Conservation (phyloP, 2,797 vertebrate species). For the Neoniphon sammara region DNA sequence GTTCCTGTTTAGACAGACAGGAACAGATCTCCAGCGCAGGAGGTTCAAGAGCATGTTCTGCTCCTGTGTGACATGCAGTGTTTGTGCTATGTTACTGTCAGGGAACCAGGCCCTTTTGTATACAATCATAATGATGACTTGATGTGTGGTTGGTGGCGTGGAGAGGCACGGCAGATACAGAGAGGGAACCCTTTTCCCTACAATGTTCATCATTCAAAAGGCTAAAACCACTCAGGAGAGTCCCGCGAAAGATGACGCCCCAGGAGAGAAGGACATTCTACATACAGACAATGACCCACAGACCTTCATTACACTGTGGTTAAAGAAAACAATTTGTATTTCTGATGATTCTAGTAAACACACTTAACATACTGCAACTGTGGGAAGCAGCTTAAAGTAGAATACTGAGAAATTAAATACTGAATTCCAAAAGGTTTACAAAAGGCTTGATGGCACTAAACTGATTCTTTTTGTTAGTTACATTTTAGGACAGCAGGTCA, state of each 20-base stretch:
- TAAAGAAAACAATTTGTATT: too few relatives aligned
- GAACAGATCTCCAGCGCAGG: background rate
- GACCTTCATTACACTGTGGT: too few relatives aligned
- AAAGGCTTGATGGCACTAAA: too few relatives aligned
- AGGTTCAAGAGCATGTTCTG: conserved; percentile 7
- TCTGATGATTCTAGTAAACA: too few relatives aligned
- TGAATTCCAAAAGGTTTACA: too few relatives aligned
- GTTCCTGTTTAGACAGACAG: background rate
- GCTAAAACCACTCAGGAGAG: background rate
- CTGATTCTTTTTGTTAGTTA: too few relatives aligned
- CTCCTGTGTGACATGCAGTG: background rate
- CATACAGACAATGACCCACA: background rate
- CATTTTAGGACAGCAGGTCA: background rate
- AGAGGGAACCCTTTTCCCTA: conserved; percentile 9
- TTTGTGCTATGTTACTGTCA: conserved; percentile 38
- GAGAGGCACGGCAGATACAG: conserved; percentile 46
- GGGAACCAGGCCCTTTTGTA: conserved; percentile 24
- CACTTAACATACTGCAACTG: conserved; percentile 9
- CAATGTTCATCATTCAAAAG: background rate
- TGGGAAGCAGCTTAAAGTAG: conserved; percentile 4
- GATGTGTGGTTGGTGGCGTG: conserved; percentile 46
- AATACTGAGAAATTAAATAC: too few relatives aligned
- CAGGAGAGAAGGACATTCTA: background rate
- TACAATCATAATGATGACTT: conserved; percentile 60
- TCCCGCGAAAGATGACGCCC: too few relatives aligned